Conservation (phyloP, 1,140 invertebrate genomes). For the Drosophila neocordata region DNA sequence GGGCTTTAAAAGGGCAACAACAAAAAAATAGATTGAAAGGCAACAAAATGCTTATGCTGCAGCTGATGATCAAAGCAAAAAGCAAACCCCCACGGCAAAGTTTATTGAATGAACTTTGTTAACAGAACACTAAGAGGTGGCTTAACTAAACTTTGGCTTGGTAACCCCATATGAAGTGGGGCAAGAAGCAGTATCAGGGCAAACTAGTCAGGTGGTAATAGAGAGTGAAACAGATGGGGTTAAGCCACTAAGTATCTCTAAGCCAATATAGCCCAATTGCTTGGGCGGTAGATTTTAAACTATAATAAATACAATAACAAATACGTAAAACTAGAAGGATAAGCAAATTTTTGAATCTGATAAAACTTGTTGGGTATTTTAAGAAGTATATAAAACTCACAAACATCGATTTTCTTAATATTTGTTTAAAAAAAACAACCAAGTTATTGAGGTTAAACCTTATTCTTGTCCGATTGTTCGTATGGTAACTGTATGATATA, state of each 20-base stretch:
- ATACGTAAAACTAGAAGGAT: too few species aligned
- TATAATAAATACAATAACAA: neutral
- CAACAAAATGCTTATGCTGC: conserved; percentile 38
- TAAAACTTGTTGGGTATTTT: too few species aligned
- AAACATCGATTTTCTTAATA: too few species aligned
- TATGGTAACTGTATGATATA: too few species aligned
- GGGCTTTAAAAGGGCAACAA: conserved; percentile 6
- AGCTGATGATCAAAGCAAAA: conserved; percentile 51
- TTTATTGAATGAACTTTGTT: conserved; percentile 56
- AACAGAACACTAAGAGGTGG: conserved; percentile 32
- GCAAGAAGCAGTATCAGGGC: neutral
- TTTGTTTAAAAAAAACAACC: too few species aligned
- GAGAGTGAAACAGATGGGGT: conserved; percentile 30
- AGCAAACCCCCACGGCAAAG: conserved; percentile 34
- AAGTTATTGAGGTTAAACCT: too few species aligned
- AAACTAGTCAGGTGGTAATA: neutral
- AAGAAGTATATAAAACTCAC: too few species aligned
- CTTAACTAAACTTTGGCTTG: conserved; percentile 4
- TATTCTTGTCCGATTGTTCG: too few species aligned
- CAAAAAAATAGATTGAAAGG: conserved; percentile 13
- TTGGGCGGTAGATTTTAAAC: neutral
- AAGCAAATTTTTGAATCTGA: too few species aligned
- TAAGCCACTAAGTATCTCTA: neutral
- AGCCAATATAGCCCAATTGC: neutral
- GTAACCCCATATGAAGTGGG: neutral